Percentiles rank a stretch among this genome's conserved stretches.
phyloP scores from a whole-genome alignment of 2,888 invertebrate genomes.

The Xanthorhoe spadicearia region DNA sequence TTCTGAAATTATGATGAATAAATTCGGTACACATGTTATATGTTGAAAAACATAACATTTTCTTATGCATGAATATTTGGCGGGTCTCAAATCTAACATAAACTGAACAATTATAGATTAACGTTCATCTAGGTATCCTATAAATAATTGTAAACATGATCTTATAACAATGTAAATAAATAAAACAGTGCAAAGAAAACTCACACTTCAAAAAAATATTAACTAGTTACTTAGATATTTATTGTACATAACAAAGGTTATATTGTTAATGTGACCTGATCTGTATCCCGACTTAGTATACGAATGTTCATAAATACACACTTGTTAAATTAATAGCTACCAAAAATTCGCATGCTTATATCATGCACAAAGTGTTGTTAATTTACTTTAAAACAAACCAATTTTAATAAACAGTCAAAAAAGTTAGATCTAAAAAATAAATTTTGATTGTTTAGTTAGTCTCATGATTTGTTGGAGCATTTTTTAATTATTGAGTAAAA shows the following conservation, averaged over 20 bases:
- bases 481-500: not conserved
- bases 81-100: conserved; percentile 52
- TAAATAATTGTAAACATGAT: conserved; percentile 6
- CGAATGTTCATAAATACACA: not conserved
- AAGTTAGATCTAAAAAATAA: not conserved
- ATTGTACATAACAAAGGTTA: not conserved
- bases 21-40: not conserved
- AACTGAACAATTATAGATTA: not conserved
- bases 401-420: not conserved
- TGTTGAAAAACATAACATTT: not conserved
- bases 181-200: conserved; percentile 9
- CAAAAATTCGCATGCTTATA: not conserved
- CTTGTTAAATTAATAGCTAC: conserved; percentile 1
- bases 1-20: not conserved
- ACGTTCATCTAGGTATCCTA: not conserved
- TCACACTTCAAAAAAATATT: not conserved
- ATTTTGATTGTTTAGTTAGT: not conserved
- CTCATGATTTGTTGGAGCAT: not conserved
- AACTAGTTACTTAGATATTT: not conserved
- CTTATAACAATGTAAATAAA: not conserved
- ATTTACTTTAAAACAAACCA: not conserved
- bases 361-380: not conserved
- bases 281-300: not conserved
- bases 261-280: not conserved
- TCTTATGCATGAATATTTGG: conserved; percentile 18